Conservation (phyloP, 2,888 invertebrate species). For the Lycophotia porphyrea region DNA sequence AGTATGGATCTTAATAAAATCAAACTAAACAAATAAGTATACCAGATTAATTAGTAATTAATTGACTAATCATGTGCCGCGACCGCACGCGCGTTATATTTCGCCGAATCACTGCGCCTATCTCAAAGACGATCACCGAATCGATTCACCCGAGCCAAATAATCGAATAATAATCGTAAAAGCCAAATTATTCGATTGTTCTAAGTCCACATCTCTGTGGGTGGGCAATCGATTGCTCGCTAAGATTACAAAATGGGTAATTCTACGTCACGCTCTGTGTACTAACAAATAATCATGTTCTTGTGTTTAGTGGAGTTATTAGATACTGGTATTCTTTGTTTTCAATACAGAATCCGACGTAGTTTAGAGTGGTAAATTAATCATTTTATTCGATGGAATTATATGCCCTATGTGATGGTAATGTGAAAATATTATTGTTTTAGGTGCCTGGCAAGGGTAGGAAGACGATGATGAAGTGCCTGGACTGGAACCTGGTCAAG, state of each 20-base stretch:
- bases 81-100: conserved; percentile 72
- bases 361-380: background rate
- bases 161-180: conserved; percentile 78
- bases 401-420: background rate
- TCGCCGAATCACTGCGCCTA: conserved; percentile 78
- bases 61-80: conserved; percentile 80
- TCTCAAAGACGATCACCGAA: conserved; percentile 85
- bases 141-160: conserved; percentile 83
- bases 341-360: background rate
- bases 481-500: too few relatives aligned
- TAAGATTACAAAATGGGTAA: conserved; percentile 79
- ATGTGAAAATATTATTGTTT: background rate
- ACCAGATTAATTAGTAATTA: conserved; percentile 76
- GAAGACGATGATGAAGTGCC: background rate
- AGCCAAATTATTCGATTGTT: conserved; percentile 82
- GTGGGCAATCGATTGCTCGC: conserved; percentile 78
- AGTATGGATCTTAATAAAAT: conserved; percentile 1
- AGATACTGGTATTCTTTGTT: conserved; percentile 30
- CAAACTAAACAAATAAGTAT: conserved; percentile 43
- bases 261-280: conserved; percentile 77
- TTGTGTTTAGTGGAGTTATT: conserved; percentile 60
- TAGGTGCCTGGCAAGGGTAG: background rate
- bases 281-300: conserved; percentile 71
- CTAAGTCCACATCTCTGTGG: conserved; percentile 75
- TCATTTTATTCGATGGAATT: background rate